phyloP scores from a whole-genome alignment of 2,797 vertebrate species.

The Onychomys leucogaster region DNA sequence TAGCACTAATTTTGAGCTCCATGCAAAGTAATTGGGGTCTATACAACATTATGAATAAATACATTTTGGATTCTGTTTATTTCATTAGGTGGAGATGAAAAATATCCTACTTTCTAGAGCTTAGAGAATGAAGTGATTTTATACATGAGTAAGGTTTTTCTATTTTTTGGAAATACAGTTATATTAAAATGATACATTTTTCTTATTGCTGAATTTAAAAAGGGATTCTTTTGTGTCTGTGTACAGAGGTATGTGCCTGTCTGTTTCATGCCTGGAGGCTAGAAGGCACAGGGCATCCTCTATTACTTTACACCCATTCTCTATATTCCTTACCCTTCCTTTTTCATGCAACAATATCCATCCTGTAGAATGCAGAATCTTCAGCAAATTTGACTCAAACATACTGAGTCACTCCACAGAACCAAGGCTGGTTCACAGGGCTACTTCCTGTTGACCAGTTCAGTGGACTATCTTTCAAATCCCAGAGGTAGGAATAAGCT shows the following conservation, averaged over 20 bases:
- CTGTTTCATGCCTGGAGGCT: neutral
- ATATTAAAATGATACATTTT: neutral
- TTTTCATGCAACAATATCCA: neutral
- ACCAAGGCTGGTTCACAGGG: neutral
- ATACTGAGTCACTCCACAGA: neutral
- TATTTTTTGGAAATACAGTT: neutral
- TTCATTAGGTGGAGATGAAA: neutral
- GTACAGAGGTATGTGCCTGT: neutral
- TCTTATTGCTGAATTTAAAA: neutral
- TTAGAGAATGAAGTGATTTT: neutral
- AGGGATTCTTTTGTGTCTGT: neutral
- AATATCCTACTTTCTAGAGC: neutral
- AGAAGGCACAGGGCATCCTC: neutral
- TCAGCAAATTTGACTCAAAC: neutral
- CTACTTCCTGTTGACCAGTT: neutral
- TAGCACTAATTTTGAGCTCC: neutral
- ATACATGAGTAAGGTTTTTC: neutral
- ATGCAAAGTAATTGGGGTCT: neutral
- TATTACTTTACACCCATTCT: neutral
- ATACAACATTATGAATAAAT: neutral
- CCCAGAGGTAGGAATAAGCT: too few relatives aligned
- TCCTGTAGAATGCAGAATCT: neutral
- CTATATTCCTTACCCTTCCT: neutral
- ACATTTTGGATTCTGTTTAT: neutral
- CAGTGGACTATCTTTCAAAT: neutral